Conservation (phyloP, 2,888 invertebrate genomes). For the Stramonita haemastoma region DNA sequence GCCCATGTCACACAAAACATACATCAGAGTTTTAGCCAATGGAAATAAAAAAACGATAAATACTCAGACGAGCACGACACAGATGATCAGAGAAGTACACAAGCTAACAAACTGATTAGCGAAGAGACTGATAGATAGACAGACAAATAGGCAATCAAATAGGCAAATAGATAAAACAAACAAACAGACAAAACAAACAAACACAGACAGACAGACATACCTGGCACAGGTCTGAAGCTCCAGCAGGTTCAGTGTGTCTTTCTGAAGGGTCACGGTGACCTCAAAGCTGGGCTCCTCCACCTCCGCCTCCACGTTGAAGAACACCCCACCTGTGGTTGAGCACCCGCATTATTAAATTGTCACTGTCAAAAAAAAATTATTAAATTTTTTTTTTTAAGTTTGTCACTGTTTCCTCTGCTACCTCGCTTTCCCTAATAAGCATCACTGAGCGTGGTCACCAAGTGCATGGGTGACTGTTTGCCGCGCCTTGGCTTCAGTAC, state of each 20-base stretch:
- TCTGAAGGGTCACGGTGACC: constrained; percentile 59
- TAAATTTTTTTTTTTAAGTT: no score
- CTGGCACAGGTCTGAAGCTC: constrained; percentile 64
- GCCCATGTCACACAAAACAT: no score
- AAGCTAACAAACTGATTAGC: not conserved
- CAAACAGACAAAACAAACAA: not conserved
- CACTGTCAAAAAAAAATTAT: no score
- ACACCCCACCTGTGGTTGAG: constrained; percentile 59
- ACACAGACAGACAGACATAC: constrained; percentile 54
- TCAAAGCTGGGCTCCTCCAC: constrained; percentile 66
- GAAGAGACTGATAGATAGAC: not conserved
- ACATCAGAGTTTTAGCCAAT: no score
- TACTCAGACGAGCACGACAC: no score
- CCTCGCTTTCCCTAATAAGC: no score
- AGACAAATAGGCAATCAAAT: not conserved
- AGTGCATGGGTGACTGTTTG: no score
- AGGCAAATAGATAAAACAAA: not conserved
- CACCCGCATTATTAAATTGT: no score
- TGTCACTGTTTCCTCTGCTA: no score
- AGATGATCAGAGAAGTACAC: not conserved
- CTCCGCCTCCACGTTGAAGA: constrained; percentile 69
- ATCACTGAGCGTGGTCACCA: no score
- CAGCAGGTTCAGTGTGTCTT: constrained; percentile 62
- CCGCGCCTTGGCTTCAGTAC: no score
- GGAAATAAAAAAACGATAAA: no score